Conservation (phyloP, 2,888 invertebrate species). For the Baccha elongata region DNA sequence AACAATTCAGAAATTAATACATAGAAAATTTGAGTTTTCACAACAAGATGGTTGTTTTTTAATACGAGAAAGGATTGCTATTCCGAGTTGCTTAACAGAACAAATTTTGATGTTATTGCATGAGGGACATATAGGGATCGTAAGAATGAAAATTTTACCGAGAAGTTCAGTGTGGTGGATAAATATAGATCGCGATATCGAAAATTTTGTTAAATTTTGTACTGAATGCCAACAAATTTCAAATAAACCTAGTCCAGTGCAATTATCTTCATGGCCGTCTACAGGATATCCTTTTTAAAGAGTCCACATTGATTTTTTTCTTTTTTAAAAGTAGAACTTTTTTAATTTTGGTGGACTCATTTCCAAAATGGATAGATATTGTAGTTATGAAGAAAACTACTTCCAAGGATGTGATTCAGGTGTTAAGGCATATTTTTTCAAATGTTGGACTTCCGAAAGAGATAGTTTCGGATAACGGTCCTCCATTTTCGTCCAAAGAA, state of each 20-base stretch:
- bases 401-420: background rate
- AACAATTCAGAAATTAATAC: no score
- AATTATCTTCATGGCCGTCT: background rate
- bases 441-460: background rate
- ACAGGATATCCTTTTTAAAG: conserved; percentile 6
- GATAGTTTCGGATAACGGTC: conserved; percentile 4
- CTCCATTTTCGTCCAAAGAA: conserved; percentile 8
- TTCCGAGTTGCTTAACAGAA: no score
- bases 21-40: no score
- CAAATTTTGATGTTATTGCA: no score
- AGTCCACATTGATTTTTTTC: background rate
- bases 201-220: no score
- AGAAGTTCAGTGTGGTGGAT: no score
- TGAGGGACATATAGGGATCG: no score
- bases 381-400: background rate
- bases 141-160: no score
- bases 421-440: background rate
- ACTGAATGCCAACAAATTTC: background rate
- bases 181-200: no score
- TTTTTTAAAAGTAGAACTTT: background rate
- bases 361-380: conserved; percentile 1
- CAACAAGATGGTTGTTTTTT: no score
- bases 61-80: no score
- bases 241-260: background rate
- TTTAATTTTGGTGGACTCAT: background rate